Evolutionary conservation across 2,797 vertebrate species (phyloP), one percentile per base, ranked within the genome.

Genomic region (Naso thynnoides): DNA sequence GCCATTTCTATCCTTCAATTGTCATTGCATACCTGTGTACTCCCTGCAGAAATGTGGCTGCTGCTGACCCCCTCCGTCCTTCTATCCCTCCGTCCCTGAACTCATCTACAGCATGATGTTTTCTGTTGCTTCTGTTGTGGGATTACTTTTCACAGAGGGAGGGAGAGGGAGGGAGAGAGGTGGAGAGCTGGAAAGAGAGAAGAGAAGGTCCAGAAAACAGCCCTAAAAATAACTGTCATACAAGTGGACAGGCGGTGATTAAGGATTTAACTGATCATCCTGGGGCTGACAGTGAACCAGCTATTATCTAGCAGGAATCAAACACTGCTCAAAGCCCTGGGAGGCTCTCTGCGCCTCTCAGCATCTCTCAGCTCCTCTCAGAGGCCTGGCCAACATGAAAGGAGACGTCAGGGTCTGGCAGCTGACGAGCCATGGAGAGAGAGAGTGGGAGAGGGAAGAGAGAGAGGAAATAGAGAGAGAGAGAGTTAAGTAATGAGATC

Each of bases 261-360:
- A 98, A 98, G 98, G 98, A 97, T 99, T 99, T 98, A 99, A 98
- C 96, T 97, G 97, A 98, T 99, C 97, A 99, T 97, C 97, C 97
- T 91, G 95, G 94, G 91, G 95, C 97, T 98, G 98, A 99, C 98
- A 99, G 98, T 95, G 96, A 99, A 98, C 97, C 96, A 98, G 97
- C 96, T 97, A 99, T 98, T 99, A 99, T 98, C 97, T 96, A 96
- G 97, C 97, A 96, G 96, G 97, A 99, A 99, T 99, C 97, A 99
- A 99, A 99, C 96, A 95, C 95, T 96, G 96, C 97, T 97, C 97
- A 98, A 97, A 99, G 97, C 97, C 95, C 94, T 86, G 52, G 95
- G 96, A 96, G 96, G 96, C 90, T 91, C 85, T 86, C 70, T 75
- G 81, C 81, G 53, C 86, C 90, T 91, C 90, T 90, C 82, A 85